phyloP scores from a whole-genome alignment of 2,797 vertebrate species.

The Rhynchotus rufescens region DNA sequence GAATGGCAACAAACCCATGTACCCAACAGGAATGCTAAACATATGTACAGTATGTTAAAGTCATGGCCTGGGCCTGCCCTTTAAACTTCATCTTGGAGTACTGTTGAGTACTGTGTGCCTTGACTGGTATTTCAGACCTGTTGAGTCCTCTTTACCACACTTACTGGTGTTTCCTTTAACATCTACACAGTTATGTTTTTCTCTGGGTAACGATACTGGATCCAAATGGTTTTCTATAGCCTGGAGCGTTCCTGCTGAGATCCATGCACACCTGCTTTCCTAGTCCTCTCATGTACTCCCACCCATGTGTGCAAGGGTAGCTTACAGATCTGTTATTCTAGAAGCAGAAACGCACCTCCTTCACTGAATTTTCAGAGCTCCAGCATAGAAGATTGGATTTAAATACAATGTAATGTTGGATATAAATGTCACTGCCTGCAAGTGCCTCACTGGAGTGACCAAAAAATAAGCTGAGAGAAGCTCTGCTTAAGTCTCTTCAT shows the following conservation, averaged over 20 bases:
- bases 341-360: not conserved
- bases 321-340: not conserved
- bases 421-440: conserved; percentile 64
- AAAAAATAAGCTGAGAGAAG: conserved; percentile 42
- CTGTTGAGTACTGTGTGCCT: not conserved
- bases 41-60: not conserved
- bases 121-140: not conserved
- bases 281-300: not conserved
- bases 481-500: conserved; percentile 39
- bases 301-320: not conserved
- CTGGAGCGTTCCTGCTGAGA: not conserved
- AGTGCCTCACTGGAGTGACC: conserved; percentile 29
- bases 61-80: not conserved
- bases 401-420: conserved; percentile 9
- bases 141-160: not conserved
- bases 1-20: not conserved
- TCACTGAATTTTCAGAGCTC: not conserved
- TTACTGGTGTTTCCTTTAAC: not conserved
- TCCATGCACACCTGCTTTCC: not conserved
- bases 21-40: not conserved
- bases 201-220: not conserved
- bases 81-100: not conserved
- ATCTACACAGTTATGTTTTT: not conserved
- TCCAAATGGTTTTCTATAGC: not conserved
- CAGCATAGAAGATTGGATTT: conserved; percentile 1